Evolutionary conservation across 2,113 vertebrate genomes (phyloP), one percentile per base, ranked within the genome.

Genomic region (Pachyramphus minor): DNA sequence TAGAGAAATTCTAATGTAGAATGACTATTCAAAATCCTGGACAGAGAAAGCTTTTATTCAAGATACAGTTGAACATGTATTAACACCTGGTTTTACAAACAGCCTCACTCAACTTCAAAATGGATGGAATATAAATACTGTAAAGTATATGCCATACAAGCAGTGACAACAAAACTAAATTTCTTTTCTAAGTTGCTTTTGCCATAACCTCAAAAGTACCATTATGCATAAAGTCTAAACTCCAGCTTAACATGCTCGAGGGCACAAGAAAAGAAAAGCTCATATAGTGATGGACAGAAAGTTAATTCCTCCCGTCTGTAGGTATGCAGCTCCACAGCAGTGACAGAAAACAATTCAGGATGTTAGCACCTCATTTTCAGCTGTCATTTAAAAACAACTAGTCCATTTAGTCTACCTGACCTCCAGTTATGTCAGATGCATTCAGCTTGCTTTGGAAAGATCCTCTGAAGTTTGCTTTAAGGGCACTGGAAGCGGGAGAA

Each of bases 291-390:
- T 60, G 77, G 76, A 63, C 28, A 92, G 63, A 90, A 93, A 49
- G 81, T 81, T 81, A 84, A 81, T 84, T 76, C 39, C 49, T 89
- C 80, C 35, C 79, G 64, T 92, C 33, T 63, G 11, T 78, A 95
- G 80, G 60, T 52, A n/a, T 53, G 56, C 13, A 92, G 25, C 9
- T 67, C 56, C 42, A 78, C 22, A 78, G 24, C 73, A 87, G 60
- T n/a, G 67, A 60, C 47, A 95, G 76, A 95, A 89, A 92, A 72
- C 30, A 67, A 90, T 78, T 89, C 47, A 59, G 9, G 1, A 81
- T 59, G 56, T 78, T 95, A 81, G 60, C 50, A 60, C 56, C 50
- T 89, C 52, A 28, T 95, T 97, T 96, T 87, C 89, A 92, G 59
- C 63, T 92, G 68, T 60, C 79, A 63, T 78, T 84, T 95, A 41